Conservation (phyloP, 2,888 invertebrate species). For the Leptogaster cylindrica region DNA sequence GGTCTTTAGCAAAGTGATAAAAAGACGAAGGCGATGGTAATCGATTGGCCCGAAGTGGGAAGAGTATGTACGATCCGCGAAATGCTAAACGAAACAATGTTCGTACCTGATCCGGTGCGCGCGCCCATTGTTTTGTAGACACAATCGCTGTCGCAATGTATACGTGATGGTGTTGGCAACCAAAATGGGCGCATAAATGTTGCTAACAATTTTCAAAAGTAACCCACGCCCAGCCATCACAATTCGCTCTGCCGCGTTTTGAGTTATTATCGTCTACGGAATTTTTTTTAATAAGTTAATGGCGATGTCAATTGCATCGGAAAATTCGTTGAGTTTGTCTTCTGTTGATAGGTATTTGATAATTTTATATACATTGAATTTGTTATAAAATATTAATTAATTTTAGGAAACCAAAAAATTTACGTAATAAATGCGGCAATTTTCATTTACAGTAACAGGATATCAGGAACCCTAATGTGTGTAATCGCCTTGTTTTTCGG, state of each 20-base stretch:
- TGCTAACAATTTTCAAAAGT: constrained; percentile 36
- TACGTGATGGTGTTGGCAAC: constrained; percentile 17
- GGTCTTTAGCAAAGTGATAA: constrained; percentile 21
- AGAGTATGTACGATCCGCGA: background rate
- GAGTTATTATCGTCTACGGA: constrained; percentile 19
- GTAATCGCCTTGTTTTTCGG: too few relatives aligned
- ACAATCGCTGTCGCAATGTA: constrained; percentile 29
- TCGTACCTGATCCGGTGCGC: background rate
- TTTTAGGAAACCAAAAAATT: too few relatives aligned
- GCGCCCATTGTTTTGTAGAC: constrained; percentile 23
- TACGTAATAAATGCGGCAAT: too few relatives aligned
- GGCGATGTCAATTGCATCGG: background rate
- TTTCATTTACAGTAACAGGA: too few relatives aligned
- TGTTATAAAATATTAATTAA: too few relatives aligned
- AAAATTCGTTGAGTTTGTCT: background rate
- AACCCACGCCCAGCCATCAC: constrained; percentile 28
- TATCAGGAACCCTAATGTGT: too few relatives aligned
- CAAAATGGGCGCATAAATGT: constrained; percentile 32
- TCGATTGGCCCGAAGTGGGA: constrained; percentile 26
- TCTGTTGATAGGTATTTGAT: too few relatives aligned
- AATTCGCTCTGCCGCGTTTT: constrained; percentile 14
- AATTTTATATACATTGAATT: too few relatives aligned
- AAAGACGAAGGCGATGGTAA: constrained; percentile 8
- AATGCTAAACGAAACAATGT: background rate
- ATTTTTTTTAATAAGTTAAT: background rate